A percentile compares a stretch with the other conserved stretches of the same genome.
Conservation (phyloP, 2,113 vertebrate genomes). For the Fregetta grallaria region DNA sequence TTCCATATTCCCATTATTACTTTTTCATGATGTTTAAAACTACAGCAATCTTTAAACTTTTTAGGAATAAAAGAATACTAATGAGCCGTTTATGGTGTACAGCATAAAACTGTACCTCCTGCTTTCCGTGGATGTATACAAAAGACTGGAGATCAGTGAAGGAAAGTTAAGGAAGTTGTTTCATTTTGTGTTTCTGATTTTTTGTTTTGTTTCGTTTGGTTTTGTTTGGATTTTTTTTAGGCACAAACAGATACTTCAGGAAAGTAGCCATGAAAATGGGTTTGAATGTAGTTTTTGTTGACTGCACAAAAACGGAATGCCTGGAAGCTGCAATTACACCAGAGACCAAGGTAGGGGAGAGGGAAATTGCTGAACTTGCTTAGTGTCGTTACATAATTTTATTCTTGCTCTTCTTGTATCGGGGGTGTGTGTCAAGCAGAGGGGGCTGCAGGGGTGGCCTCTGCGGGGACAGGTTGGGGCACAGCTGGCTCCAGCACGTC, state of each 20-base stretch:
- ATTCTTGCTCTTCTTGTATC: background rate
- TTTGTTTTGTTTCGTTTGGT: background rate
- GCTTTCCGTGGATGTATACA: fast-evolving
- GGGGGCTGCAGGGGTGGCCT: background rate
- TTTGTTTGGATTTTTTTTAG: conserved; percentile 7
- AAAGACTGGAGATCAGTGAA: background rate
- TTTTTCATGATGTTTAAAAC: background rate
- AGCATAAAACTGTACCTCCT: background rate
- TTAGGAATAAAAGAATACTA: background rate
- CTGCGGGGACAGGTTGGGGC: background rate
- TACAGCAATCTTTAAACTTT: background rate
- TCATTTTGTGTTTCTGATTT: background rate
- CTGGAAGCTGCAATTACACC: conserved; percentile 85
- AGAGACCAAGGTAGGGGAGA: conserved; percentile 85
- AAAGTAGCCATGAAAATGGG: conserved; percentile 75
- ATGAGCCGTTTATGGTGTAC: background rate
- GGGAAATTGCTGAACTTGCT: background rate
- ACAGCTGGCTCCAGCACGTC: background rate
- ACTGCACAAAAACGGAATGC: conserved; percentile 78
- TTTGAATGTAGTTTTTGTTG: conserved; percentile 81
- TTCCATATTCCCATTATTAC: background rate
- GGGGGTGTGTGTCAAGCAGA: background rate
- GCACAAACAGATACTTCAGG: conserved; percentile 90
- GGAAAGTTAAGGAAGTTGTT: background rate
- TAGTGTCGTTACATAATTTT: background rate